phyloP scores from a whole-genome alignment of 2,888 invertebrate genomes.

The Athalia cordata region DNA sequence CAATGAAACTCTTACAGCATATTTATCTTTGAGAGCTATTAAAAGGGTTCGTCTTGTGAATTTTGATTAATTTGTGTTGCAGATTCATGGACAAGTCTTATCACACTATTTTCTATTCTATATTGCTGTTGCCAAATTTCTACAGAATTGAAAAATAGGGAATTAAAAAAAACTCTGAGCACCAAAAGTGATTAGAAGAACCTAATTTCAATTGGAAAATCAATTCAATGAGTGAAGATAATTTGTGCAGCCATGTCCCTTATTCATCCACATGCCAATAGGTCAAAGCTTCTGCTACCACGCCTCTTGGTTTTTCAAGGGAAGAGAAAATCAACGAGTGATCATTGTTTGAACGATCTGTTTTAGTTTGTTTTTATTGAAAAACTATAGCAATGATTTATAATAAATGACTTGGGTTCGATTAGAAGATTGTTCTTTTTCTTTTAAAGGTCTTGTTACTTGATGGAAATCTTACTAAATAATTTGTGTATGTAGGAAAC shows the following conservation, averaged over 20 bases:
- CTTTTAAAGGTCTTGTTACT: too few species aligned
- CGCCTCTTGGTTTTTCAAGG: too few species aligned
- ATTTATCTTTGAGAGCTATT: slow-evolving; percentile 27
- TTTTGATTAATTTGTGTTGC: slow-evolving; percentile 55
- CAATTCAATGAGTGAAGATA: background rate
- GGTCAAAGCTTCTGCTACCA: too few species aligned
- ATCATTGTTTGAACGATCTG: too few species aligned
- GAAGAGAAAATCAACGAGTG: too few species aligned
- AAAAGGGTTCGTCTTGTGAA: slow-evolving; percentile 38
- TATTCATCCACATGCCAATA: too few species aligned
- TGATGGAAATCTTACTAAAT: too few species aligned
- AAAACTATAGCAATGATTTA: too few species aligned
- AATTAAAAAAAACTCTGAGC: slow-evolving; percentile 54
- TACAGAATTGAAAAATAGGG: slow-evolving; percentile 72
- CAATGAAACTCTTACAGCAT: slow-evolving; percentile 47
- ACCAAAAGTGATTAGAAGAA: slow-evolving; percentile 1
- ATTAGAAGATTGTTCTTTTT: too few species aligned
- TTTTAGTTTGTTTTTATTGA: too few species aligned
- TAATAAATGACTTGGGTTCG: too few species aligned
- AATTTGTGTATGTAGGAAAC: too few species aligned
- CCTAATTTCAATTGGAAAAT: background rate
- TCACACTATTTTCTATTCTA: slow-evolving; percentile 72
- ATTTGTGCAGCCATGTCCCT: background rate
- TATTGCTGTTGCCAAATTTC: slow-evolving; percentile 79
- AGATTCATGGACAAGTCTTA: slow-evolving; percentile 67